phyloP scores from a whole-genome alignment of 1,140 invertebrate genomes.

The Maconellicoccus hirsutus region DNA sequence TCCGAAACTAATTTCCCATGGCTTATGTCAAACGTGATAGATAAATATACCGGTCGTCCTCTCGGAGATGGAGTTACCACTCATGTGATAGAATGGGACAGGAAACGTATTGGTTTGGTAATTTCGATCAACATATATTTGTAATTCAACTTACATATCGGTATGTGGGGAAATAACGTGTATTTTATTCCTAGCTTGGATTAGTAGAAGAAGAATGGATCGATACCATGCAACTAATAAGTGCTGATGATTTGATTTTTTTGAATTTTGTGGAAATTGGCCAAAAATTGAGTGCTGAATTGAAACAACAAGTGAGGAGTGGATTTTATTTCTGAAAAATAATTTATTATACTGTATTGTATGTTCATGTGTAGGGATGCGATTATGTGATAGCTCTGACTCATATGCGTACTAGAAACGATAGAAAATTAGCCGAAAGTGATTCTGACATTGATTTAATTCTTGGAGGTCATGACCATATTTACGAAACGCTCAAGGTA shows the following conservation, averaged over 20 bases:
- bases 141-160: neutral
- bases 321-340: too few relatives aligned
- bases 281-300: conserved; percentile 54
- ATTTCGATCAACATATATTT: conserved; percentile 24
- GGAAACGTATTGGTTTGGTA: conserved; percentile 59
- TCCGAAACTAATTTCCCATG: conserved; percentile 74
- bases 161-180: too few relatives aligned
- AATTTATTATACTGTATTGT: too few relatives aligned
- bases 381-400: conserved; percentile 81
- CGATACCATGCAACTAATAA: conserved; percentile 74
- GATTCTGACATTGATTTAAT: conserved; percentile 74
- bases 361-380: conserved; percentile 50
- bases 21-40: conserved; percentile 84
- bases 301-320: conserved; percentile 57
- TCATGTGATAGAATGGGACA: conserved; percentile 62
- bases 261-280: conserved; percentile 73
- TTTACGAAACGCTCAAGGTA: conserved; percentile 59
- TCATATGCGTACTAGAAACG: conserved; percentile 84
- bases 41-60: conserved; percentile 70
- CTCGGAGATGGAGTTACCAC: conserved; percentile 70
- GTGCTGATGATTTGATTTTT: conserved; percentile 76
- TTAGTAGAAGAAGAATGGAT: conserved; percentile 81
- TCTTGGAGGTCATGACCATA: conserved; percentile 75
- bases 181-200: conserved; percentile 45
- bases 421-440: conserved; percentile 64